Percentiles rank a stretch among this genome's conserved stretches.
phyloP scores from a whole-genome alignment of 1,140 invertebrate genomes.

The Aphaenogaster rudis region DNA sequence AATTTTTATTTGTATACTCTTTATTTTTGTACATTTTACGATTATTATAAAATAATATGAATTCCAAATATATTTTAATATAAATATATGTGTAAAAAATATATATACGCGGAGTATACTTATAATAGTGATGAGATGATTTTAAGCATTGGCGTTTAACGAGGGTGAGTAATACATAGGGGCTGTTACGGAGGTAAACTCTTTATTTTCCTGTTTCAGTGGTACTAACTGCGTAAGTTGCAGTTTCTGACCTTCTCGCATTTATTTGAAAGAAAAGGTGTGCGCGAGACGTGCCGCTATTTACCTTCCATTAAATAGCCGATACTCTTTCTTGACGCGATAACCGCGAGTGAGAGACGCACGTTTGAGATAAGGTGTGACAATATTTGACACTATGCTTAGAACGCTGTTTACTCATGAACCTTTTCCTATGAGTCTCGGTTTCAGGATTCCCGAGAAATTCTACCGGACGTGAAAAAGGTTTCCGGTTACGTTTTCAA shows the following conservation, averaged over 20 bases:
- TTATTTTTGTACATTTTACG: background rate
- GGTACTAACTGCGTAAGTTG: constrained; percentile 42
- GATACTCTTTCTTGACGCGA: constrained; percentile 57
- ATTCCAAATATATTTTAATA: background rate
- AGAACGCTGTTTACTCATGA: constrained; percentile 31
- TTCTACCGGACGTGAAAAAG: constrained; percentile 59
- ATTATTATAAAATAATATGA: background rate
- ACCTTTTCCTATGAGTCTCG: constrained; percentile 38
- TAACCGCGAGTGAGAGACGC: constrained; percentile 46
- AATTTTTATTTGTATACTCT: background rate
- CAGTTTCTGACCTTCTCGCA: constrained; percentile 39
- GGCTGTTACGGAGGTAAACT: constrained; percentile 51
- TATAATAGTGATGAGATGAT: background rate
- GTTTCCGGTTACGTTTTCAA: constrained; percentile 10
- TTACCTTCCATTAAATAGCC: constrained; percentile 61
- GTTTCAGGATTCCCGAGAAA: constrained; percentile 57
- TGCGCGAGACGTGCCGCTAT: constrained; percentile 32
- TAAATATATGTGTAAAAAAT: background rate
- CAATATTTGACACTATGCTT: constrained; percentile 72
- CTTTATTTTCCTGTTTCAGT: constrained; percentile 67
- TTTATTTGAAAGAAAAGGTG: constrained; percentile 11
- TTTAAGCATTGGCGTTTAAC: background rate
- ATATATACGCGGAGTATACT: background rate
- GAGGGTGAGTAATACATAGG: background rate
- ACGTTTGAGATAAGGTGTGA: constrained; percentile 68